Base-by-base conservation (phyloP, 2,113 vertebrate species). In the Nycticebus coucang region DNA sequence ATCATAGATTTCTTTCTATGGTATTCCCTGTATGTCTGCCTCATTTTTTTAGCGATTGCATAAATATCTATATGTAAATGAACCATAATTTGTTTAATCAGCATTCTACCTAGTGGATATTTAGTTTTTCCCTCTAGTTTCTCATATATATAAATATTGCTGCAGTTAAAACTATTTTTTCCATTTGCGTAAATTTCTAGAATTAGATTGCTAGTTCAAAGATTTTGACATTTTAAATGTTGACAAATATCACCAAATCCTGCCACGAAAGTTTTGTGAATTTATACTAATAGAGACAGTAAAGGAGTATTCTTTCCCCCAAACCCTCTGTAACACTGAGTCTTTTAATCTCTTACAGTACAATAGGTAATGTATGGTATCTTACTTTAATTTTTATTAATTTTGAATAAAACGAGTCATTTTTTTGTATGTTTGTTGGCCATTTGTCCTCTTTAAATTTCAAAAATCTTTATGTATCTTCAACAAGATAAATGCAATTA, bases 171-270 rank as follows among this genome's bases (percentile, higher is more conserved):
- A 88, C 11, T 68, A 13, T 41, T 33, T 93, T 72, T 88, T 50
- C 30, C 19, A 64, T 55, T 90, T 78, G 26, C 81, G 4, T 80
- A 86, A 74, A 93, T 82, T 85, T 91, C 55, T 91, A 66, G 33
- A 93, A 79, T 93, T 88, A 72, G 14, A 66, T 71, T 78, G 6
- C 7, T 74, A 45, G 35, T 7, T 81, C 28, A 94, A 66, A 90
- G 24, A 41, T 64, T 84, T 66, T 89, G 7, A 45, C 41, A 68
- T 90, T 86, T 93, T 37, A 69, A 41, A 30, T 92, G 89, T 93
- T 69, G 7, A 64, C 41, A 93, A 84, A 30, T 94, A n/a, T 30
- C 72, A 33, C 37, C 82, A 72, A 45, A 74, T 85, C 37, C 19
- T 28, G 81, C 68, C 13, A 24, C 30, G 60, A 37, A 80, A 24